These are phyloP conservation scores for Malurus leucopterus DNA, from an alignment of 2,797 vertebrate genomes.

Conservation along the genomic window DNA sequence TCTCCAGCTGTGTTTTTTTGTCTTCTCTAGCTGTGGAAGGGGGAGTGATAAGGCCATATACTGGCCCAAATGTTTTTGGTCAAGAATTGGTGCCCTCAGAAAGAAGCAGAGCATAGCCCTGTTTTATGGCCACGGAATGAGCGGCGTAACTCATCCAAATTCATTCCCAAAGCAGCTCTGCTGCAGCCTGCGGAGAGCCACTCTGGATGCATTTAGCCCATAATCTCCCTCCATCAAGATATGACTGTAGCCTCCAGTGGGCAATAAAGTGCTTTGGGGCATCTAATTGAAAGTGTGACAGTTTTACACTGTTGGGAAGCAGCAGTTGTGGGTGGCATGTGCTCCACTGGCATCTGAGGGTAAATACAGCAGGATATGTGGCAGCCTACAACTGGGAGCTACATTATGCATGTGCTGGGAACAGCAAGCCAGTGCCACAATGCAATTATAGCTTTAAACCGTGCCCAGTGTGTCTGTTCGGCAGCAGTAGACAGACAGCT, in stretches of 20 bases:
- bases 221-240: slow-evolving; percentile 47
- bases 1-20: background rate
- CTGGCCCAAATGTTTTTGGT: background rate
- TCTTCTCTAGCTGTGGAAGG: background rate
- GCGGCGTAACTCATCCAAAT: background rate
- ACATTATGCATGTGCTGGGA: slow-evolving; percentile 52
- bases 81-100: background rate
- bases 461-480: slow-evolving; percentile 14
- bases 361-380: slow-evolving; percentile 58
- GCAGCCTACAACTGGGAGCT: slow-evolving; percentile 54
- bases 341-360: slow-evolving; percentile 48
- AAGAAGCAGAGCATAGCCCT: background rate
- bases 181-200: background rate
- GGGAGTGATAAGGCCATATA: background rate
- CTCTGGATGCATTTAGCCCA: slow-evolving; percentile 32
- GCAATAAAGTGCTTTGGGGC: slow-evolving; percentile 57
- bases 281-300: slow-evolving; percentile 59
- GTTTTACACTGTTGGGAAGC: slow-evolving; percentile 42
- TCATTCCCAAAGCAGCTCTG: slow-evolving; percentile 31
- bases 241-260: slow-evolving; percentile 46
- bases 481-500: slow-evolving; percentile 34
- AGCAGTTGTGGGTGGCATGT: slow-evolving; percentile 38
- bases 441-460: slow-evolving; percentile 58
- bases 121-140: slow-evolving; percentile 16
- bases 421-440: slow-evolving; percentile 55